Percentiles rank a stretch among this genome's conserved stretches.
Evolutionary conservation across 2,113 vertebrate species (phyloP).

Genomic region (Merops nubicus): DNA sequence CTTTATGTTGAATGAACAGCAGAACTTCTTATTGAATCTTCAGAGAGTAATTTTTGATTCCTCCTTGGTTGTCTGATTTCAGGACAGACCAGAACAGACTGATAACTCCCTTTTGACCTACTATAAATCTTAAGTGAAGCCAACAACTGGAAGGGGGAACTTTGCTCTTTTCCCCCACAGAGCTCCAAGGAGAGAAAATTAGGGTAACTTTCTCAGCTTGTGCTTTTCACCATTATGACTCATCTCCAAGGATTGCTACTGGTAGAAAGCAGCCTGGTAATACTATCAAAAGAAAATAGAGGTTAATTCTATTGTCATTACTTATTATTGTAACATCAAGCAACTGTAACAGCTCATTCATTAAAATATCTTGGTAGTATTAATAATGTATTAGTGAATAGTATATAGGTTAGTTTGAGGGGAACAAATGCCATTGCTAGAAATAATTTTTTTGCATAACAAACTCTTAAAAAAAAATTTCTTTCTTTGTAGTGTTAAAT

Average conservation of each 20-base stretch:
- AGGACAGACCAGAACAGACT: background rate
- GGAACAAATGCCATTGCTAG: background rate
- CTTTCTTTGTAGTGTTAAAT: background rate
- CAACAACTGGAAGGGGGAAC: background rate
- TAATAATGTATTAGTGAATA: background rate
- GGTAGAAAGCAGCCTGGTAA: background rate
- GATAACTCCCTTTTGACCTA: background rate
- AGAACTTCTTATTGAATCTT: background rate
- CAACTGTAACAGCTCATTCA: background rate
- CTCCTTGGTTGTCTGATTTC: background rate
- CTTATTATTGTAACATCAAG: background rate
- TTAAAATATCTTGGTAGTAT: background rate
- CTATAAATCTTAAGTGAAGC: background rate
- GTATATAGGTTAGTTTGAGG: background rate
- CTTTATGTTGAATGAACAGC: background rate
- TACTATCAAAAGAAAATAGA: background rate
- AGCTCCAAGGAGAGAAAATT: background rate
- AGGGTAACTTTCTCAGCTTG: background rate
- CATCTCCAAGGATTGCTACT: background rate
- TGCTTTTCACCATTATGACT: background rate
- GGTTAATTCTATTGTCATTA: constrained; percentile 24
- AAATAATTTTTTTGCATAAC: background rate
- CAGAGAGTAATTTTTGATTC: background rate
- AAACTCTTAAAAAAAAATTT: background rate
- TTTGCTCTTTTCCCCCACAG: background rate